Base-by-base conservation (phyloP, 1,140 invertebrate genomes). In the Formica exsecta region DNA sequence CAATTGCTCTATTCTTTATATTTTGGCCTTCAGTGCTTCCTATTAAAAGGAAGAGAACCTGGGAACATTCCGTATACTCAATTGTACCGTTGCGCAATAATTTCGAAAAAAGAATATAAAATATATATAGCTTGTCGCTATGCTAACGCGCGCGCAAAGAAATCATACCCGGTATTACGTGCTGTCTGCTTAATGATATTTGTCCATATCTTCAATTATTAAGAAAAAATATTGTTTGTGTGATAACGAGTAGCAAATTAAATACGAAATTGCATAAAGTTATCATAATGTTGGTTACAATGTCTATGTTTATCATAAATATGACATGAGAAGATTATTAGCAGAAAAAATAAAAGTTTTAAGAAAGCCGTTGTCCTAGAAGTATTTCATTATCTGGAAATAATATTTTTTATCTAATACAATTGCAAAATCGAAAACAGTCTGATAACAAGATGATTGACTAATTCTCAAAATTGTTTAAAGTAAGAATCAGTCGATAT, bases 401-500 rank as follows among this genome's bases (percentile, higher is more conserved):
- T 61, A n/a, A 73, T 4, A 57, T 74, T 4, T 36, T 13, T 61
- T 75, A 51, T 51, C 3, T 16, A 48, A 11, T 13, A 44, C 44
- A 11, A 11, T 73, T 68, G n/a, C 29, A 54, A 57, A 73, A 51
- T 51, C 4, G 48, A 22, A 59, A 59, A 74, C 11, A n/a, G 22
- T 54, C 25, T 74, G 1, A 16, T 51, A 36, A 32, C 8, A 41
- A 25, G 0, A 25, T 41, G 4, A 38, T 75, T 19, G 2, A 3
- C 8, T 71, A 75, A 59, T 22, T 61, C 36, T 8, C 4, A 75
- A 54, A 74, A 75, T 41, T 75, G 57, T 19, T 75, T 75, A 29
- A 61, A 38, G 2, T 38, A 38, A 75, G 5, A 59, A 22, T 74
- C 22, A 32, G 3, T 2, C 3, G n/a, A 41, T 61, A 22, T 25